Conservation (phyloP, 2,888 invertebrate species). For the Fragum whitleyi region DNA sequence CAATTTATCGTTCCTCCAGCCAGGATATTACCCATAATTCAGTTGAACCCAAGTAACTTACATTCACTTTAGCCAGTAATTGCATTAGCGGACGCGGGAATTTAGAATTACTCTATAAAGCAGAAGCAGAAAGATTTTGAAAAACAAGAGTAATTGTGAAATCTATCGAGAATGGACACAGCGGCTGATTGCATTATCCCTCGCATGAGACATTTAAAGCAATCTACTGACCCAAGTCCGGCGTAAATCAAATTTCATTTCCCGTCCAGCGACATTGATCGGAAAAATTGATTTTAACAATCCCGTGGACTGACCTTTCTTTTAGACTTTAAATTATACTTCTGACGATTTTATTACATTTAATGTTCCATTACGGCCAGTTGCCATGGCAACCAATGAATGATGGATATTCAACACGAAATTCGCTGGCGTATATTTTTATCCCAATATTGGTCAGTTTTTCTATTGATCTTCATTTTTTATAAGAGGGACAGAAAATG, state of each 20-base stretch:
- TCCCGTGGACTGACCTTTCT: slow-evolving; percentile 61
- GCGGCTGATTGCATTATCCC: slow-evolving; percentile 58
- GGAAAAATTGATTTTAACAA: slow-evolving; percentile 67
- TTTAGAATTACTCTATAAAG: slow-evolving; percentile 67
- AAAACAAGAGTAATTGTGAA: slow-evolving; percentile 69
- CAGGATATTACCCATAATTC: slow-evolving; percentile 52
- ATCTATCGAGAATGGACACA: slow-evolving; percentile 56
- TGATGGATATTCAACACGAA: slow-evolving; percentile 70
- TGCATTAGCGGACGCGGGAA: slow-evolving; percentile 58
- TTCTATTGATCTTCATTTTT: slow-evolving; percentile 65
- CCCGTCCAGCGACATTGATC: slow-evolving; percentile 54
- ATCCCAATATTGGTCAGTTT: slow-evolving; percentile 66
- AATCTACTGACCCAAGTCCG: slow-evolving; percentile 51
- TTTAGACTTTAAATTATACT: slow-evolving; percentile 69
- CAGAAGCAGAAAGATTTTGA: slow-evolving; percentile 61
- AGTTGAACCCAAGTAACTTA: slow-evolving; percentile 31
- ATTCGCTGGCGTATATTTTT: slow-evolving; percentile 65
- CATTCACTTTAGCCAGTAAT: slow-evolving; percentile 50
- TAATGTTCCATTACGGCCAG: slow-evolving; percentile 70
- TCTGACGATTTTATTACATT: slow-evolving; percentile 71
- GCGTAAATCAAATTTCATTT: slow-evolving; percentile 66
- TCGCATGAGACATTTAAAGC: slow-evolving; percentile 35
- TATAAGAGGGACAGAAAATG: slow-evolving; percentile 33
- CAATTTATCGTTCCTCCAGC: slow-evolving; percentile 60
- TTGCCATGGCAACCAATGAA: slow-evolving; percentile 64